Percentiles rank a stretch among this genome's conserved stretches.
Conservation (phyloP, 2,797 vertebrate species). For the Enteromius argenteus region DNA sequence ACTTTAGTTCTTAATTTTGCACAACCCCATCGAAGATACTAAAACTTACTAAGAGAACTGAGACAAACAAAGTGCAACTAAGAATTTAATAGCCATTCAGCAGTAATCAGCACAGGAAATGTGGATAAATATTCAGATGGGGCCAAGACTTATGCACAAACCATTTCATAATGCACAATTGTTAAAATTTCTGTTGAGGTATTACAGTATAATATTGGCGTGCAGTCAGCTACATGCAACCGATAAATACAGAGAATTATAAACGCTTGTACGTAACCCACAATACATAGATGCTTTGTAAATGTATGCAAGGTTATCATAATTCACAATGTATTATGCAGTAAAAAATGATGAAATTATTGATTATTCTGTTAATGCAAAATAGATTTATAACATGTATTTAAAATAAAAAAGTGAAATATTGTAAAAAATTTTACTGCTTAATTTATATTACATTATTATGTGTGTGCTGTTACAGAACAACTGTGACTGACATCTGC, state of each 20-base stretch:
- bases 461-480: background rate
- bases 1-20: background rate
- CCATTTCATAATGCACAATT: background rate
- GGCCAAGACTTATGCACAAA: background rate
- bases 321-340: background rate
- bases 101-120: background rate
- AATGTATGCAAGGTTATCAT: background rate
- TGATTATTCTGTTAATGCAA: too few relatives aligned
- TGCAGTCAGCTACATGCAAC: background rate
- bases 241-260: background rate
- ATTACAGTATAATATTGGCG: background rate
- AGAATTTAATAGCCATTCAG: background rate
- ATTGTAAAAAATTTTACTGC: background rate
- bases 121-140: background rate
- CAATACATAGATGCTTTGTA: too few relatives aligned
- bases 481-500: background rate
- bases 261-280: background rate
- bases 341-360: too few relatives aligned
- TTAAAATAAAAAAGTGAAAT: background rate
- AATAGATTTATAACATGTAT: background rate
- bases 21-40: background rate
- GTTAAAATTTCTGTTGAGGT: background rate
- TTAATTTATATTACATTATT: background rate
- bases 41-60: background rate
- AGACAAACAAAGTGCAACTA: background rate